phyloP scores from a whole-genome alignment of 2,888 invertebrate genomes.

The Ectemnius continuus region DNA sequence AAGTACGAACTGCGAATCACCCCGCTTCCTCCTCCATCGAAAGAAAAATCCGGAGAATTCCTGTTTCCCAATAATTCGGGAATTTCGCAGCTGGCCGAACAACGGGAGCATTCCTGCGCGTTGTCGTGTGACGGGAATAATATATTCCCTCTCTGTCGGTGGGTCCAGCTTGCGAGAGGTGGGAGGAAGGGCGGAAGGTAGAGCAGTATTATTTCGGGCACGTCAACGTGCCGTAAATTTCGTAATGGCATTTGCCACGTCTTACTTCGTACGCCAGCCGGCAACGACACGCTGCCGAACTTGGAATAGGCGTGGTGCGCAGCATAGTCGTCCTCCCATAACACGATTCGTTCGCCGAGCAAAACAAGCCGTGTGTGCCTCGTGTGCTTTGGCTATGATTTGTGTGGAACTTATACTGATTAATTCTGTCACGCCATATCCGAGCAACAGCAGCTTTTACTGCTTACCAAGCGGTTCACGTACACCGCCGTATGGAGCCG shows the following conservation, averaged over 20 bases:
- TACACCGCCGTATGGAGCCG: too few relatives aligned
- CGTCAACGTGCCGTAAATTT: constrained; percentile 37
- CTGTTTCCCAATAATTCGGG: neutral
- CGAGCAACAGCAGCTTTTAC: too few relatives aligned
- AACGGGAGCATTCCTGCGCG: neutral
- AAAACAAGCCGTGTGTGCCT: neutral
- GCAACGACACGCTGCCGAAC: constrained; percentile 8
- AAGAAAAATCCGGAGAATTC: neutral
- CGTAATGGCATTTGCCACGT: constrained; percentile 31
- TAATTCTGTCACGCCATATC: neutral
- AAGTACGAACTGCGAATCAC: too few relatives aligned
- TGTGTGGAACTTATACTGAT: neutral
- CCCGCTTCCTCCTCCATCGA: neutral
- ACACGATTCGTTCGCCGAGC: neutral
- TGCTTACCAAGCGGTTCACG: too few relatives aligned
- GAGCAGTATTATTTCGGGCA: constrained; percentile 34
- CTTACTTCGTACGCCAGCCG: constrained; percentile 14
- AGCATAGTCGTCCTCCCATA: neutral
- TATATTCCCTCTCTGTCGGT: neutral
- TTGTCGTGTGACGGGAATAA: constrained; percentile 11
- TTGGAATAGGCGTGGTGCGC: constrained; percentile 10
- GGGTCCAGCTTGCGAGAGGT: neutral
- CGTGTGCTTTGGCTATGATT: neutral
- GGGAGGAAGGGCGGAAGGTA: too few relatives aligned
- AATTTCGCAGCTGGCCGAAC: constrained; percentile 8